Base-by-base conservation (phyloP, 2,888 invertebrate genomes). In the Pristionchus japonicus region DNA sequence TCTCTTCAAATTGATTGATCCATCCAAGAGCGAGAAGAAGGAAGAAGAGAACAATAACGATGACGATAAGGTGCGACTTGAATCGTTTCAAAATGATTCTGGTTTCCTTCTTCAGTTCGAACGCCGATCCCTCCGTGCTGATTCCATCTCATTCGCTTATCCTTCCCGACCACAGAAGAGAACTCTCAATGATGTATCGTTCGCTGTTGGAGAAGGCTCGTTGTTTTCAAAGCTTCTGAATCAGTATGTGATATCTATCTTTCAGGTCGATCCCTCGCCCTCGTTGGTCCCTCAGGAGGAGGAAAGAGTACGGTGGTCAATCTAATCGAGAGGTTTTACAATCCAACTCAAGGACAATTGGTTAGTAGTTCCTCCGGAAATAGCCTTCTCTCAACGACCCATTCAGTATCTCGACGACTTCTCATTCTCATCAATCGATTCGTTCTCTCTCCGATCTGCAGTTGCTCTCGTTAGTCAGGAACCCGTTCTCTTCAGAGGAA, bases 61-160 rank as follows among this genome's bases (percentile, higher is more conserved):
- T 97, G 97, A 90, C 97, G 97, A 0, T 97, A 97, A 94, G 97
- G 97, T 7, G 11, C 43, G 43, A 43, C 43, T 43, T 11, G n/a
- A n/a, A n/a, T n/a, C n/a, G n/a, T n/a, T n/a, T n/a, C n/a, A n/a
- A n/a, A n/a, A n/a, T n/a, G n/a, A n/a, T n/a, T n/a, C n/a, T n/a
- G n/a, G n/a, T n/a, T n/a, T n/a, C n/a, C n/a, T n/a, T n/a, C n/a
- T 34, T 64, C 40, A 47, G 82, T 37, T 27, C 4, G 4, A 17
- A 7, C 37, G 27, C 34, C 52, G 82, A 9, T 83, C 49, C 3
- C 49, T 83, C 7, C 49, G 17, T 34, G 49, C 82, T 2, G 52
- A 83, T 34, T 52, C 49, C 23, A 31, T 83, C 20, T 52, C 49
- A 20, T 83, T 83, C 34, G 49, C 82, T 23, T 83, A 83, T 37